A percentile compares a stretch with the other conserved stretches of the same genome.
Evolutionary conservation across 2,797 vertebrate species (phyloP).

Genomic region (Lithobates pipiens): DNA sequence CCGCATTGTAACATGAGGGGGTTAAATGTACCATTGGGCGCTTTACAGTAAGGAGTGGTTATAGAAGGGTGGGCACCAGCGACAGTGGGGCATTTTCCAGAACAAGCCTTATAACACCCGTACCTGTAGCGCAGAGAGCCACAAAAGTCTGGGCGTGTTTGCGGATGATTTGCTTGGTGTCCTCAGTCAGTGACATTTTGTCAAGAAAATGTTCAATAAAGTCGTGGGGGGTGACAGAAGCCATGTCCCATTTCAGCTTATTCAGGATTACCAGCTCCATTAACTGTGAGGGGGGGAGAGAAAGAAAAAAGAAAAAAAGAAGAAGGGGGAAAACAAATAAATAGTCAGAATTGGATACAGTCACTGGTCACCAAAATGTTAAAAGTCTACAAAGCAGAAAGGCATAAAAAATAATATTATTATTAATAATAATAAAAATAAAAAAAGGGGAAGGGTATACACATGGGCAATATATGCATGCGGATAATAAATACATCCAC

Average conservation of each 20-base stretch:
- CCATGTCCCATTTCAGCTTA: slow-evolving; percentile 98
- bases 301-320: not conserved
- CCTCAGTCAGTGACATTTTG: slow-evolving; percentile 90
- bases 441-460: not conserved
- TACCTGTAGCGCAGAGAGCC: slow-evolving; percentile 98
- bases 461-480: too few relatives aligned
- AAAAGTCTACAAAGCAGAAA: not conserved
- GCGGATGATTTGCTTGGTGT: slow-evolving; percentile 93
- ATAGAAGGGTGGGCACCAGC: slow-evolving; percentile 21
- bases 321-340: slow-evolving; percentile 50
- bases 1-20: slow-evolving; percentile 68
- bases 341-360: not conserved
- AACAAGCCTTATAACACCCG: slow-evolving; percentile 61
- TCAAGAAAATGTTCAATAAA: slow-evolving; percentile 98
- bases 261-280: slow-evolving; percentile 96
- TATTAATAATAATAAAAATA: too few relatives aligned
- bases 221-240: slow-evolving; percentile 94
- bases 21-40: slow-evolving; percentile 65
- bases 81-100: slow-evolving; percentile 30
- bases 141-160: slow-evolving; percentile 98
- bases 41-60: slow-evolving; percentile 62
- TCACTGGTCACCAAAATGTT: too few relatives aligned
- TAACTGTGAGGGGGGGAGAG: slow-evolving; percentile 77
- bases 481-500: too few relatives aligned
- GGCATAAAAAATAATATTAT: too few relatives aligned